Evolutionary conservation across 2,888 invertebrate species (phyloP).

Genomic region (Eurytoma adleriae): DNA sequence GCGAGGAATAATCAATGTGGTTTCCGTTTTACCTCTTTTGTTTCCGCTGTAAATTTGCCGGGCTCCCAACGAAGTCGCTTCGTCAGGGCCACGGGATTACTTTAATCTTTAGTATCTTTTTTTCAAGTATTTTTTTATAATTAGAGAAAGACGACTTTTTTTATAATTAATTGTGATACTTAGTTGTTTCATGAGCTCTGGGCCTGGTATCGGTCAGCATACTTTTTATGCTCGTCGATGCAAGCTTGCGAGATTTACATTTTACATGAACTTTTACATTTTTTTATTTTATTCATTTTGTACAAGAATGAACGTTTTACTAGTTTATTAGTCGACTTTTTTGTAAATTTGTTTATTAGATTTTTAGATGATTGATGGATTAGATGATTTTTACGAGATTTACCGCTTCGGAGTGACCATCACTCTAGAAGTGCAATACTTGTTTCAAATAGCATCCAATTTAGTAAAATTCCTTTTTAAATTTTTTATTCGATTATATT

Average conservation of each 20-base stretch:
- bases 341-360: constrained; percentile 11
- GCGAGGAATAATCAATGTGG: constrained; percentile 49
- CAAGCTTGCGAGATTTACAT: constrained; percentile 35
- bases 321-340: constrained; percentile 34
- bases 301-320: constrained; percentile 38
- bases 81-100: no score
- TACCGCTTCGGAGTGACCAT: constrained; percentile 14
- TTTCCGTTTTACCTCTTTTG: constrained; percentile 34
- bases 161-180: constrained; percentile 33
- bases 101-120: not conserved
- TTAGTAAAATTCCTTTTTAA: constrained; percentile 35
- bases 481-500: constrained; percentile 25
- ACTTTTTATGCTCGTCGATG: constrained; percentile 19
- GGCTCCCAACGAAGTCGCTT: no score
- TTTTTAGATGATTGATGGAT: constrained; percentile 30
- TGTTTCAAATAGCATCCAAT: constrained; percentile 30
- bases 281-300: constrained; percentile 12
- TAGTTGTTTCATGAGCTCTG: constrained; percentile 24
- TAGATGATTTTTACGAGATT: constrained; percentile 26
- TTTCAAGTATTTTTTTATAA: not conserved
- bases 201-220: constrained; percentile 20
- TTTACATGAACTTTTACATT: constrained; percentile 4
- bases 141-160: constrained; percentile 11
- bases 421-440: constrained; percentile 22
- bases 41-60: constrained; percentile 23